Evolutionary conservation across 1,140 invertebrate genomes (phyloP).

Genomic region (Drosophila kepulauana): DNA sequence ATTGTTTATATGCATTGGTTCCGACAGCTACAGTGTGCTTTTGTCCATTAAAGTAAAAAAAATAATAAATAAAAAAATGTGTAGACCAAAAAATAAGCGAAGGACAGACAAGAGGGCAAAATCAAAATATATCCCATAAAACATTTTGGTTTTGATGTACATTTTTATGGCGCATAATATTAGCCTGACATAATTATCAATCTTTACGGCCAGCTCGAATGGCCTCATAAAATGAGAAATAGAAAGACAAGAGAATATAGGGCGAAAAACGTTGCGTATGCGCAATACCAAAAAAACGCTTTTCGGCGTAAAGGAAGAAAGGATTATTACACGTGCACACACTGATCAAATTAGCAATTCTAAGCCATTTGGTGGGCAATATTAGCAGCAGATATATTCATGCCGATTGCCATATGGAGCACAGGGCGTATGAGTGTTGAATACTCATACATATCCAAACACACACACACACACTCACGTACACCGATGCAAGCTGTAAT

Average conservation of each 20-base stretch:
- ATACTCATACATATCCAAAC: conserved; percentile 1
- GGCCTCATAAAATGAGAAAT: conserved; percentile 64
- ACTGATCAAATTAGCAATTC: conserved; percentile 82
- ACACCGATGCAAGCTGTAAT: neutral
- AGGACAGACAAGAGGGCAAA: neutral
- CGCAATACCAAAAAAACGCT: conserved; percentile 29
- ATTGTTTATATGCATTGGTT: conserved; percentile 80
- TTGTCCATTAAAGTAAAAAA: conserved; percentile 39
- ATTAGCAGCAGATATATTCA: conserved; percentile 82
- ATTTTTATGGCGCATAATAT: conserved; percentile 77
- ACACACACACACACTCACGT: no score
- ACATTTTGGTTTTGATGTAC: conserved; percentile 58
- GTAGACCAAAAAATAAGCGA: neutral
- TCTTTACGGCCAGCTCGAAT: conserved; percentile 70
- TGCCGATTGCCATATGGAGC: conserved; percentile 48
- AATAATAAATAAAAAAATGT: conserved; percentile 15
- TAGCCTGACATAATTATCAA: conserved; percentile 79
- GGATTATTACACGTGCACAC: conserved; percentile 45
- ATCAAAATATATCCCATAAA: conserved; percentile 49
- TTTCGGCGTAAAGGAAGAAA: conserved; percentile 24
- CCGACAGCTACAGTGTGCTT: neutral
- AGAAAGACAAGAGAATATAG: neutral
- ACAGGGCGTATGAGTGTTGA: conserved; percentile 48
- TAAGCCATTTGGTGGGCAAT: conserved; percentile 67
- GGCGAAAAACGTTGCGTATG: conserved; percentile 32